Evolutionary conservation across 1,140 invertebrate species (phyloP).

Genomic region (Ooceraea biroi): DNA sequence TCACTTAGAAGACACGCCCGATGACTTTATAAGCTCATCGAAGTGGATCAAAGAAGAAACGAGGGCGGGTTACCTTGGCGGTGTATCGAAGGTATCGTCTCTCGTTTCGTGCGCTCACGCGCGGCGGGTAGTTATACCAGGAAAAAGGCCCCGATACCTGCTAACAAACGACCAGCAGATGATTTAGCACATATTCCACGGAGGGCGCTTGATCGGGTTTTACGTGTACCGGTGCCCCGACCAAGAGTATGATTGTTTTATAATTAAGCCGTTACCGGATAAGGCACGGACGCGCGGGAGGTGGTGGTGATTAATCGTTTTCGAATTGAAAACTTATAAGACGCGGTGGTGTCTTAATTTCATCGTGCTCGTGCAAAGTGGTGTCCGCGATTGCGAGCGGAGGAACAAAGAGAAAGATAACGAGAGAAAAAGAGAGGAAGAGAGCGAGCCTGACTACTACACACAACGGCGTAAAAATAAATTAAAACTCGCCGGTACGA

Average conservation of each 20-base stretch:
- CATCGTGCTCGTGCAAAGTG: conserved; percentile 64
- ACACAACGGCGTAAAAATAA: conserved; percentile 54
- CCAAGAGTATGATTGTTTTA: conserved; percentile 85
- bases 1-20: conserved; percentile 4
- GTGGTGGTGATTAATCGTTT: conserved; percentile 85
- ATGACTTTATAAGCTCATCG: conserved; percentile 27
- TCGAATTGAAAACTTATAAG: conserved; percentile 85
- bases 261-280: conserved; percentile 85
- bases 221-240: conserved; percentile 72
- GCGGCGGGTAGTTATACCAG: conserved; percentile 75
- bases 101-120: conserved; percentile 72
- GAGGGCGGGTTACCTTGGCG: conserved; percentile 64
- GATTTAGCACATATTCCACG: conserved; percentile 85
- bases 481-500: conserved; percentile 34
- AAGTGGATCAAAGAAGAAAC: conserved; percentile 53
- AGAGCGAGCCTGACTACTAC: background rate
- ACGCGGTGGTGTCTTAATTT: conserved; percentile 82
- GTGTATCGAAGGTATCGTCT: conserved; percentile 72
- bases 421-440: conserved; percentile 1
- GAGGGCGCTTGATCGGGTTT: conserved; percentile 74
- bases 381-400: conserved; percentile 62
- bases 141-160: conserved; percentile 74
- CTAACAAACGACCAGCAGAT: conserved; percentile 85
- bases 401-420: background rate
- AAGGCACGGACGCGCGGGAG: conserved; percentile 66